Evolutionary conservation across 1,140 invertebrate species (phyloP).

Genomic region (Drosophila serrata): DNA sequence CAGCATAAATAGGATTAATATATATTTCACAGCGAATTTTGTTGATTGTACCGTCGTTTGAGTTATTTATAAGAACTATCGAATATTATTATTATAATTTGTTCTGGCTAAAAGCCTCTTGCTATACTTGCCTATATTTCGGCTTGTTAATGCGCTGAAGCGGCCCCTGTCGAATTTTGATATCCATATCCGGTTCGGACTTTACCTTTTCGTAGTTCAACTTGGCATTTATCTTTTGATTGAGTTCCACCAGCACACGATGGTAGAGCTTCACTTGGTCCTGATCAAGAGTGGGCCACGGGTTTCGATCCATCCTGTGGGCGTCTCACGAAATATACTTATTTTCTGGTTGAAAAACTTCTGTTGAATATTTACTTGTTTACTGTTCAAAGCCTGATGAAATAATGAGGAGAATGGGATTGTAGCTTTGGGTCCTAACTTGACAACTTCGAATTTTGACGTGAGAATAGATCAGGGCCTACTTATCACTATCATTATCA

Average conservation of each 20-base stretch:
- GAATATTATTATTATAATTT: not conserved
- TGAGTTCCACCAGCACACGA: not conserved
- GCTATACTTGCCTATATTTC: not conserved
- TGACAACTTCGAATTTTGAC: not conserved
- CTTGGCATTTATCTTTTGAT: not conserved
- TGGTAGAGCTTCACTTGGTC: not conserved
- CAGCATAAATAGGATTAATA: too few species aligned
- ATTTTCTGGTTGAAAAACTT: not conserved
- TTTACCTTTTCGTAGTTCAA: not conserved
- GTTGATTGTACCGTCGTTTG: not conserved
- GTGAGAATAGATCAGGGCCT: not conserved
- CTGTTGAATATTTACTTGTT: not conserved
- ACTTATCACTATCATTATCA: too few species aligned
- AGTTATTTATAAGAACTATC: not conserved
- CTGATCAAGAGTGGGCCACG: not conserved
- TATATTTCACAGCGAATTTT: too few species aligned
- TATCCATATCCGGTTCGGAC: not conserved
- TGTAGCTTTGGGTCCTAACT: too few species aligned
- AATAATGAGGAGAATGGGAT: not conserved
- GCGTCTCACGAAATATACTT: not conserved
- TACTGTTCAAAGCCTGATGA: not conserved
- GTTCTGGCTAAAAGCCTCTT: not conserved
- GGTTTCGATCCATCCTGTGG: not conserved
- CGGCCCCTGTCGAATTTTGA: not conserved
- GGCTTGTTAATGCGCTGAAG: not conserved